Evolutionary conservation across 2,888 invertebrate genomes (phyloP).

Genomic region (Pelosia muscerda): DNA sequence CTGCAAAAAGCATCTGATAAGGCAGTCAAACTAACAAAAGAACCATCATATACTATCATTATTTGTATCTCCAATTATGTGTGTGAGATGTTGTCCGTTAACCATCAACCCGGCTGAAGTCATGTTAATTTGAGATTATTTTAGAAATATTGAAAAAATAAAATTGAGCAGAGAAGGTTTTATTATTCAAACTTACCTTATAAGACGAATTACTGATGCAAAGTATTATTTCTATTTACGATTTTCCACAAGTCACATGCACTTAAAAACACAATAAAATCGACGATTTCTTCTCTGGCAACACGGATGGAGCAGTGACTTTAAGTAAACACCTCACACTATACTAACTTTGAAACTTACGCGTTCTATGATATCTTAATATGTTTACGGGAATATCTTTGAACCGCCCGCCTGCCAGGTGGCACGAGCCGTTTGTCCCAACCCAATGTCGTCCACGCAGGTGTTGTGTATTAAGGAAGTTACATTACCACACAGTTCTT

Average conservation of each 20-base stretch:
- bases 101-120: too few species aligned
- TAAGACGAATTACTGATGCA: background rate
- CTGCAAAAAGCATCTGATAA: too few species aligned
- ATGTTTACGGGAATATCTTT: background rate
- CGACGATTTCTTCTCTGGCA: background rate
- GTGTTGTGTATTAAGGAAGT: conserved; percentile 4
- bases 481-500: background rate
- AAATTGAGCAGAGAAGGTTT: too few species aligned
- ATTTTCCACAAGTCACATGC: background rate
- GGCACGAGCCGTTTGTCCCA: background rate
- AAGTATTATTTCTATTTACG: background rate
- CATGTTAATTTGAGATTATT: too few species aligned
- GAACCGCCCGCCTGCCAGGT: background rate
- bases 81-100: too few species aligned
- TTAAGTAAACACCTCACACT: background rate
- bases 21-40: too few species aligned
- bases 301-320: background rate
- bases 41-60: too few species aligned
- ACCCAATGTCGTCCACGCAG: background rate
- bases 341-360: background rate
- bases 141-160: too few species aligned
- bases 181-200: background rate
- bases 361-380: background rate
- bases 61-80: too few species aligned
- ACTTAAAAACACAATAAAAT: background rate